Evolutionary conservation across 2,888 invertebrate genomes (phyloP).

Genomic region (Calliopum simillimum): DNA sequence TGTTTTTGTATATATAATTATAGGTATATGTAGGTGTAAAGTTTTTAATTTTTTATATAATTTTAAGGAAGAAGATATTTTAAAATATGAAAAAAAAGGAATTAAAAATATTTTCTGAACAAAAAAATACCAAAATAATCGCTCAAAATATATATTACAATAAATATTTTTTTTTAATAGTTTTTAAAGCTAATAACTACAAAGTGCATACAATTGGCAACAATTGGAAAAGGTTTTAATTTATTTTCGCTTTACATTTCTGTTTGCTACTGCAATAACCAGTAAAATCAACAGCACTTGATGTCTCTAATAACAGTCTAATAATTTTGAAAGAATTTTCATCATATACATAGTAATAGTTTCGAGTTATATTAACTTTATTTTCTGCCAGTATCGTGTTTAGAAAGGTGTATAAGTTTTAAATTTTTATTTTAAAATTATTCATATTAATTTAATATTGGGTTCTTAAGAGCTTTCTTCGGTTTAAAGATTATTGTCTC

Average conservation of each 20-base stretch:
- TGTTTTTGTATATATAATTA: slow-evolving; percentile 20
- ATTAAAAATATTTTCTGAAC: background rate
- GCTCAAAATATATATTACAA: background rate
- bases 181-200: slow-evolving; percentile 10
- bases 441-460: background rate
- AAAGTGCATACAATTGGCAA: slow-evolving; percentile 14
- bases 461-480: background rate
- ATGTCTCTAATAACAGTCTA: slow-evolving; percentile 21
- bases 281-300: background rate
- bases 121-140: too few relatives aligned
- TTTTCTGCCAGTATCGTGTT: background rate
- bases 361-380: too few relatives aligned
- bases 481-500: slow-evolving; percentile 28
- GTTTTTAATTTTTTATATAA: background rate
- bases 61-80: slow-evolving; percentile 4
- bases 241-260: background rate
- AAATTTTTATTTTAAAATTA: background rate
- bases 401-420: slow-evolving; percentile 16
- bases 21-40: slow-evolving; percentile 30
- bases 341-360: background rate
- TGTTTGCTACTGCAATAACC: background rate
- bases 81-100: background rate
- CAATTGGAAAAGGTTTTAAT: background rate
- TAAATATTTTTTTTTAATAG: slow-evolving; percentile 8
- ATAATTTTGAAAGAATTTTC: slow-evolving; percentile 7